Evolutionary conservation across 2,888 invertebrate genomes (phyloP), one percentile per base, ranked within the genome.

Genomic region (Augochlorella aurata): DNA sequence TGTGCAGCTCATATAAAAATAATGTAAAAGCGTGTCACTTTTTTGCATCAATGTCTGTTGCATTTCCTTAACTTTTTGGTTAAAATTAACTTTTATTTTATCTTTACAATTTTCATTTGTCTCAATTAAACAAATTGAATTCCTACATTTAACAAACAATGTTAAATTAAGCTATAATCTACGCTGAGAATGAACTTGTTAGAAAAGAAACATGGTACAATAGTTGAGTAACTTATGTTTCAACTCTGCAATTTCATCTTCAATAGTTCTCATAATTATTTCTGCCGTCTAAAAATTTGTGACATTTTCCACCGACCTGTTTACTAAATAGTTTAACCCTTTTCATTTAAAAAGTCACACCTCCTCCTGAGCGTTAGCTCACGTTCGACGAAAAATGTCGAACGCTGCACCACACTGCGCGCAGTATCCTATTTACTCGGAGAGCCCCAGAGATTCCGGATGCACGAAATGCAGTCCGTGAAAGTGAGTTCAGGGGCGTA

Each of bases 401-500:
- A 4, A 2, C 58, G 58, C 14, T 29, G 71, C 14, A 16, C 49
- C 47, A 29, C 45, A 16, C 58, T 21, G 38, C n/a, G 21, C 47
- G 63, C 79, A 66, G 81, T 85, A 83, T 77, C 74, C 79, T 68
- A 85, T 89, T 87, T 82, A 73, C 74, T 69, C 52, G 50, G 68
- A 73, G 77, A 83, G 81, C 83, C 83, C 78, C 82, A 79, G 45
- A 74, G 83, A 84, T 87, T 78, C 86, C 85, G 89, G 90, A 89
- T 90, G 84, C 83, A 78, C 70, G 68, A 75, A 77, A 87, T 85
- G 84, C 89, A 79, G 81, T 72, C 74, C 90, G 89, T 88, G 90
- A 89, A 89, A 89, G 89, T 89, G 90, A 89, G 89, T 85, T 54
- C 84, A 85, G 73, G 74, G 86, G 76, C 86, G 87, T 85, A 70